A percentile compares a stretch with the other conserved stretches of the same genome.
These are phyloP conservation scores for Loxodonta africana DNA, from an alignment of 2,113 vertebrate genomes.

Conservation along the genomic window DNA sequence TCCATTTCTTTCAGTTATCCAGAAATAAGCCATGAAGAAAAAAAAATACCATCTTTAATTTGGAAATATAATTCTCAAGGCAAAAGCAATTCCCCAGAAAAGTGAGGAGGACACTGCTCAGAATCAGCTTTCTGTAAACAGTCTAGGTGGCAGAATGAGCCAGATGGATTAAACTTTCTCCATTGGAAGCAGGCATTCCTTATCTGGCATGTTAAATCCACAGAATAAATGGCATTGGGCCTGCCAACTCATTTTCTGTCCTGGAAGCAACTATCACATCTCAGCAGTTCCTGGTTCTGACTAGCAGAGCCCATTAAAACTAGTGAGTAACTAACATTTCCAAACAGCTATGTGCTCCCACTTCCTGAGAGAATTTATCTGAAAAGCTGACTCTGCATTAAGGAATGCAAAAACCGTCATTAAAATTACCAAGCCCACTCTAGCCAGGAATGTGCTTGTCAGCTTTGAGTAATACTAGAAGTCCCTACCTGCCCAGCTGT, in stretches of 20 bases:
- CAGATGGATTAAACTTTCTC: neutral
- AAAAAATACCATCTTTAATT: slow-evolving; percentile 17
- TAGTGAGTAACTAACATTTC: neutral
- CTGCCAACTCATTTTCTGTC: neutral
- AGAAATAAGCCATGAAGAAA: neutral
- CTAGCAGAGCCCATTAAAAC: neutral
- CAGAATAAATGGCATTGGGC: neutral
- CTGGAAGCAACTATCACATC: neutral
- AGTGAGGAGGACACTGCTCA: neutral
- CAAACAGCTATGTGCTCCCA: neutral
- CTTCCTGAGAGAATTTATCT: neutral
- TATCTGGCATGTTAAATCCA: slow-evolving; percentile 32
- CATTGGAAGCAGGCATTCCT: neutral
- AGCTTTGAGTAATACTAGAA: neutral
- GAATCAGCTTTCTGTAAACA: neutral
- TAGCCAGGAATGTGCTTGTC: neutral
- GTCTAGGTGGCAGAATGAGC: neutral
- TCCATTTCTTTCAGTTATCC: slow-evolving; percentile 11
- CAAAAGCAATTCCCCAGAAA: slow-evolving; percentile 25
- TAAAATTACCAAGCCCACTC: neutral
- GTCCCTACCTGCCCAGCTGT: rapidly evolving
- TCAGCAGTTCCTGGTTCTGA: neutral
- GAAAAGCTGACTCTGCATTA: neutral
- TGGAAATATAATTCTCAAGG: slow-evolving; percentile 56
- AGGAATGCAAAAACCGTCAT: neutral